Percentiles rank a stretch among this genome's conserved stretches.
Conservation (phyloP, 2,888 invertebrate species). For the Drosophila yooni region DNA sequence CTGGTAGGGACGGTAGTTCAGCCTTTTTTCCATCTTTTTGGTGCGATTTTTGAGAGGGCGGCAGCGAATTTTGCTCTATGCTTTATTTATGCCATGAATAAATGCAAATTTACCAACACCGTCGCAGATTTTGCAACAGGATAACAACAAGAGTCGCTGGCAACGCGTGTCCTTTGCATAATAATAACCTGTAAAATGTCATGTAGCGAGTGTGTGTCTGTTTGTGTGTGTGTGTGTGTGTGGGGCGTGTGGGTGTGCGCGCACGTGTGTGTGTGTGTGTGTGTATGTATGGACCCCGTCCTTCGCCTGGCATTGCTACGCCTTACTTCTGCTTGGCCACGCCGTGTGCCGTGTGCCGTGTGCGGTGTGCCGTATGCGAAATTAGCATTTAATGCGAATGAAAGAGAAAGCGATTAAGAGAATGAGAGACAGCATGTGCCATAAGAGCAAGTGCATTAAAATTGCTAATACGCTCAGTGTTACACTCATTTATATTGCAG, state of each 20-base stretch:
- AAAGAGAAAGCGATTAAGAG: not conserved
- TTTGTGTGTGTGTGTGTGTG: constrained; percentile 38
- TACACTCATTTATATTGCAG: constrained; percentile 39
- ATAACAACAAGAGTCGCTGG: constrained; percentile 46
- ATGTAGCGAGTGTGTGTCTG: constrained; percentile 57
- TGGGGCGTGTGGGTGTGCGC: constrained; percentile 23
- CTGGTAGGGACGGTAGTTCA: not conserved
- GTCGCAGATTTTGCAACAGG: constrained; percentile 73
- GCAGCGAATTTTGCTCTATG: constrained; percentile 30
- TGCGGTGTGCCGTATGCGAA: constrained; percentile 48
- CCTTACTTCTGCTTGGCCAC: constrained; percentile 25
- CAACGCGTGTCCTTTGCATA: constrained; percentile 75
- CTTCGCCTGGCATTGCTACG: constrained; percentile 13
- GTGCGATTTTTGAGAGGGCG: constrained; percentile 13
- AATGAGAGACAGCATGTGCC: constrained; percentile 24
- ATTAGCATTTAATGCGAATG: constrained; percentile 68
- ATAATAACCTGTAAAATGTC: constrained; percentile 77
- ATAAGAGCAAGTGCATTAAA: constrained; percentile 66
- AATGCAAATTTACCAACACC: constrained; percentile 72
- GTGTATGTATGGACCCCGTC: constrained; percentile 10
- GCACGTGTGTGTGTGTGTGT: not conserved
- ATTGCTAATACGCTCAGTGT: constrained; percentile 64
- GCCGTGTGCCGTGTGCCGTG: constrained; percentile 14
- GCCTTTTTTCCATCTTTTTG: constrained; percentile 33
- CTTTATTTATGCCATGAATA: constrained; percentile 77